Evolutionary conservation across 2,797 vertebrate species (phyloP).

Genomic region (Echiichthys vipera): DNA sequence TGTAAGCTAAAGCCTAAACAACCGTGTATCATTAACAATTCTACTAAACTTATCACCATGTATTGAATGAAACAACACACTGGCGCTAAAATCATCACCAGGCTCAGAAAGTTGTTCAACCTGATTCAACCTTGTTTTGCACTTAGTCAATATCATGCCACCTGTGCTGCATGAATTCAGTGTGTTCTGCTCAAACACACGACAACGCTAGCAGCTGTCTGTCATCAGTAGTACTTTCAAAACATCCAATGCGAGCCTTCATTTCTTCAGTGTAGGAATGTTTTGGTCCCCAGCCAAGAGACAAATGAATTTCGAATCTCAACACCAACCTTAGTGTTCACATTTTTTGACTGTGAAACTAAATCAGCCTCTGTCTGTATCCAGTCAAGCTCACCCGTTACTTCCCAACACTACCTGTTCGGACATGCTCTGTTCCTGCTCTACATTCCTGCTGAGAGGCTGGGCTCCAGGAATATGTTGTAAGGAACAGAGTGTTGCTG

Average conservation of each 20-base stretch:
- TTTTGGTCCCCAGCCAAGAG: not conserved
- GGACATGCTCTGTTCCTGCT: conserved; percentile 59
- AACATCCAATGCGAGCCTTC: conserved; percentile 3
- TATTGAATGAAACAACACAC: not conserved
- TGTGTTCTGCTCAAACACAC: not conserved
- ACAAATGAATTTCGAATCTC: not conserved
- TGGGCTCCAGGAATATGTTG: conserved; percentile 25
- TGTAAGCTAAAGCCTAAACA: not conserved
- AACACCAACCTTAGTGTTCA: not conserved
- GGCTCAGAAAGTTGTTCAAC: conserved; percentile 45
- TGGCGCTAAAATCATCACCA: not conserved
- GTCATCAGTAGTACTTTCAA: not conserved
- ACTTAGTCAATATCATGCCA: not conserved
- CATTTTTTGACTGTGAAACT: not conserved
- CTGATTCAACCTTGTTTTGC: conserved; percentile 30
- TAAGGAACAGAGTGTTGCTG: conserved; percentile 33
- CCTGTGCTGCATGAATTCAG: conserved; percentile 1
- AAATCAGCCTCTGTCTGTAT: conserved; percentile 11
- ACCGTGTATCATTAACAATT: not conserved
- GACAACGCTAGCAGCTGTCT: not conserved
- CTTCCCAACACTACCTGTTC: conserved; percentile 42
- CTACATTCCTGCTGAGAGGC: conserved; percentile 64
- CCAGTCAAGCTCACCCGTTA: not conserved
- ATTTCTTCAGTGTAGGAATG: not conserved
- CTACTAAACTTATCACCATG: not conserved